These are phyloP conservation scores for Ophion slaviceki DNA, from an alignment of 2,888 invertebrate species.

Conservation along the genomic window DNA sequence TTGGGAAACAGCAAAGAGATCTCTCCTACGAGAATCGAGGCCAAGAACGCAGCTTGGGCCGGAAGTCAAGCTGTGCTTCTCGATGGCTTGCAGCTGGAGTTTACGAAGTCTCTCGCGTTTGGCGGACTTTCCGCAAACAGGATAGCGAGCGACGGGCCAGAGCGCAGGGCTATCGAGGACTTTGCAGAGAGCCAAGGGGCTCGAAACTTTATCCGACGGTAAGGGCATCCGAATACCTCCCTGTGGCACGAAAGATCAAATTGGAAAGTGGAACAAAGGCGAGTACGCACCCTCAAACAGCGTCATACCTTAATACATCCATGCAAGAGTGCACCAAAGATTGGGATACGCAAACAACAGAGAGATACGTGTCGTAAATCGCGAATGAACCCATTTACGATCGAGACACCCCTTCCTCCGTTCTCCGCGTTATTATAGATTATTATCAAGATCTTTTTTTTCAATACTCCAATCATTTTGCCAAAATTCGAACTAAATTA, in stretches of 20 bases:
- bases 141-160: not conserved
- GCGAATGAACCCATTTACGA: slow-evolving; percentile 7
- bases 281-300: slow-evolving; percentile 11
- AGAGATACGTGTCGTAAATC: not conserved
- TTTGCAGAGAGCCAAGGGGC: slow-evolving; percentile 30
- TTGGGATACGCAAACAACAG: not conserved
- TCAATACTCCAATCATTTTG: not conserved
- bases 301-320: slow-evolving; percentile 33
- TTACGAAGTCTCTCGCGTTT: slow-evolving; percentile 20
- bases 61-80: slow-evolving; percentile 46
- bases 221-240: slow-evolving; percentile 24
- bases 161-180: slow-evolving; percentile 18
- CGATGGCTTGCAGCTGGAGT: slow-evolving; percentile 17
- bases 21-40: slow-evolving; percentile 27
- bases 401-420: not conserved
- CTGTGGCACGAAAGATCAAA: not conserved
- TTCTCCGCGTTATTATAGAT: not conserved
- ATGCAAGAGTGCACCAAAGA: not conserved
- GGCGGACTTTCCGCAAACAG: slow-evolving; percentile 1
- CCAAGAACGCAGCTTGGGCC: slow-evolving; percentile 25
- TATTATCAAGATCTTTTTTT: not conserved
- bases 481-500: not conserved
- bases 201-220: slow-evolving; percentile 39
- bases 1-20: slow-evolving; percentile 19
- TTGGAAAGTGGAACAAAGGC: slow-evolving; percentile 20